phyloP scores from a whole-genome alignment of 1,140 invertebrate species.

The Cyrtorhinus lividipennis region DNA sequence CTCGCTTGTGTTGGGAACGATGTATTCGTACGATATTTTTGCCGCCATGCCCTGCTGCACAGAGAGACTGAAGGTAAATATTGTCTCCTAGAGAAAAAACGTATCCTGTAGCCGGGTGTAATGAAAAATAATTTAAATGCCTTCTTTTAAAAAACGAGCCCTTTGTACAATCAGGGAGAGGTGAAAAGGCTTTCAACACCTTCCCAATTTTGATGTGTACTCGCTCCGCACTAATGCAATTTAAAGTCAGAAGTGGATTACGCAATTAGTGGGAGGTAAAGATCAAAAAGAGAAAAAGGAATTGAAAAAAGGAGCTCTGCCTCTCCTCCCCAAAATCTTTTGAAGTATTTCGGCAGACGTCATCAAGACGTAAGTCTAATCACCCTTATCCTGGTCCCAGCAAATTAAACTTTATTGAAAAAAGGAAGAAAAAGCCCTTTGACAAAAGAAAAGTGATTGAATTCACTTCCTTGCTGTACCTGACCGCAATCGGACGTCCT shows the following conservation, averaged over 20 bases:
- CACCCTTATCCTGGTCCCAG: not conserved
- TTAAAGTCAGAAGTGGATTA: not conserved
- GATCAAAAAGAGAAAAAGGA: not conserved
- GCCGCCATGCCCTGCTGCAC: constrained; percentile 90
- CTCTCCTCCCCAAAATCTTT: not conserved
- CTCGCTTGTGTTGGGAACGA: constrained; percentile 81
- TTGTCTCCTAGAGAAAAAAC: not conserved
- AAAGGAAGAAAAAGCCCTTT: constrained; percentile 1
- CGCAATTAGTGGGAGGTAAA: not conserved
- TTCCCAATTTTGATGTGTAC: not conserved
- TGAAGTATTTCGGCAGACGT: not conserved
- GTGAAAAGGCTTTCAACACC: not conserved
- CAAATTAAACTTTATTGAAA: constrained; percentile 15
- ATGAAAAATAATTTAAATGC: not conserved
- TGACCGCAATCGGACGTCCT: constrained; percentile 10
- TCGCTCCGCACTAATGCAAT: constrained; percentile 10
- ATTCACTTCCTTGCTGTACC: constrained; percentile 12
- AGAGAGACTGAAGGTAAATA: constrained; percentile 71
- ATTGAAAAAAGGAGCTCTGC: not conserved
- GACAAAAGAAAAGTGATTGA: constrained; percentile 20
- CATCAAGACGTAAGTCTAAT: constrained; percentile 5
- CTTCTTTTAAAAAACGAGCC: too few species aligned
- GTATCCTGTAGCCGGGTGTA: not conserved
- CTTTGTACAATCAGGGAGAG: constrained; percentile 11
- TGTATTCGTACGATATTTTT: constrained; percentile 97